Evolutionary conservation across 2,797 vertebrate species (phyloP).

Genomic region (Miichthys miiuy): DNA sequence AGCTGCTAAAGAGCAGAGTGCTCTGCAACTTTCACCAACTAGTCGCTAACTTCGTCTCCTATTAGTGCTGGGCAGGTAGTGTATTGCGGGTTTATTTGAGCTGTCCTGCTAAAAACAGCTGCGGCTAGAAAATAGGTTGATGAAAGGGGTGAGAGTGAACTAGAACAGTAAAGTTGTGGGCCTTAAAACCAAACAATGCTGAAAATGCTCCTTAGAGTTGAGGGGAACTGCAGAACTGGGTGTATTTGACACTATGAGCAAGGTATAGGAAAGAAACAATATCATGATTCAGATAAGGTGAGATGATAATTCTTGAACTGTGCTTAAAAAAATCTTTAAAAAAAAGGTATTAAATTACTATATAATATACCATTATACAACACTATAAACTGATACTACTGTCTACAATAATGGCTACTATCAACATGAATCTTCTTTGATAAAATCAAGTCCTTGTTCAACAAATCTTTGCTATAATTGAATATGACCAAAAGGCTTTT

Average conservation of each 20-base stretch:
- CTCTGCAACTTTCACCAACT: neutral
- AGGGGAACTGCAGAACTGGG: neutral
- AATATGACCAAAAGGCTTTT: conserved; percentile 11
- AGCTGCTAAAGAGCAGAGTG: neutral
- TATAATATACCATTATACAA: neutral
- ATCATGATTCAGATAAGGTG: neutral
- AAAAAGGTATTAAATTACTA: neutral
- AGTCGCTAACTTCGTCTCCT: neutral
- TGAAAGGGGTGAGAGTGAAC: neutral
- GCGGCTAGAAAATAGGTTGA: neutral
- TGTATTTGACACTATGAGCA: neutral
- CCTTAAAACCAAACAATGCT: neutral
- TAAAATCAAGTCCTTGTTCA: neutral
- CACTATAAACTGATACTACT: neutral
- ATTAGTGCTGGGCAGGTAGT: neutral
- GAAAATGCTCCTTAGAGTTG: neutral
- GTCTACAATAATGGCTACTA: neutral
- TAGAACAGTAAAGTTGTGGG: neutral
- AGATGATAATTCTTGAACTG: neutral
- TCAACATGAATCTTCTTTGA: no score
- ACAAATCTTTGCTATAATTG: no score
- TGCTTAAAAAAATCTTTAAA: neutral
- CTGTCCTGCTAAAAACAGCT: neutral
- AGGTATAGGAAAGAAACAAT: neutral
- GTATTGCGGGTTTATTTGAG: neutral